These are phyloP conservation scores for Siniperca knerii DNA, from an alignment of 2,113 vertebrate genomes.

Conservation along the genomic window DNA sequence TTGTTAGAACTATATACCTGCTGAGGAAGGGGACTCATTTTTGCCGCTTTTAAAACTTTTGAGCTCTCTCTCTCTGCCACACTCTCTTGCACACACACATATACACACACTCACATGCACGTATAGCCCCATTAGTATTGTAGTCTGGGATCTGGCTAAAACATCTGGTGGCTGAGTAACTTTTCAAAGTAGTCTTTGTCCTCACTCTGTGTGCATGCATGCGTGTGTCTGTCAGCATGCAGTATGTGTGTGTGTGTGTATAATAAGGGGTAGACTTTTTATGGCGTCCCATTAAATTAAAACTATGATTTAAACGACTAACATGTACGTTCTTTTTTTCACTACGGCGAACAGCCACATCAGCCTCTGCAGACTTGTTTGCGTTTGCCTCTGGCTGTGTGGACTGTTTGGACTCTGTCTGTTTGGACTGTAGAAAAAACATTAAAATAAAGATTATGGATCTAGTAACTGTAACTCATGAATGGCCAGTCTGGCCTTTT, in stretches of 20 bases:
- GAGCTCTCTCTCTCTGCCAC: neutral
- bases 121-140: conserved; percentile 72
- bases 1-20: conserved; percentile 29
- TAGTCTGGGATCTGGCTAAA: conserved; percentile 79
- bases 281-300: conserved; percentile 79
- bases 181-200: conserved; percentile 83
- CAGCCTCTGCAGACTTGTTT: conserved; percentile 1
- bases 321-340: conserved; percentile 46
- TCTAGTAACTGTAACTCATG: conserved; percentile 36
- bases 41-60: conserved; percentile 42
- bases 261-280: conserved; percentile 77
- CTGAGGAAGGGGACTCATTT: conserved; percentile 28
- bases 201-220: conserved; percentile 57
- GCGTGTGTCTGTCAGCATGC: conserved; percentile 57
- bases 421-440: conserved; percentile 30
- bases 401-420: conserved; percentile 6
- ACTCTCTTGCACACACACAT: neutral
- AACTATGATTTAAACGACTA: conserved; percentile 73
- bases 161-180: conserved; percentile 82
- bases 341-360: conserved; percentile 48
- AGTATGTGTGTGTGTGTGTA: conserved; percentile 31
- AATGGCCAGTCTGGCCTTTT: conserved; percentile 36
- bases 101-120: conserved; percentile 34
- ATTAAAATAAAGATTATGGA: conserved; percentile 34
- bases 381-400: conserved; percentile 25